These are phyloP conservation scores for Spatula versicolor DNA, from an alignment of 2,797 vertebrate genomes.

Conservation along the genomic window DNA sequence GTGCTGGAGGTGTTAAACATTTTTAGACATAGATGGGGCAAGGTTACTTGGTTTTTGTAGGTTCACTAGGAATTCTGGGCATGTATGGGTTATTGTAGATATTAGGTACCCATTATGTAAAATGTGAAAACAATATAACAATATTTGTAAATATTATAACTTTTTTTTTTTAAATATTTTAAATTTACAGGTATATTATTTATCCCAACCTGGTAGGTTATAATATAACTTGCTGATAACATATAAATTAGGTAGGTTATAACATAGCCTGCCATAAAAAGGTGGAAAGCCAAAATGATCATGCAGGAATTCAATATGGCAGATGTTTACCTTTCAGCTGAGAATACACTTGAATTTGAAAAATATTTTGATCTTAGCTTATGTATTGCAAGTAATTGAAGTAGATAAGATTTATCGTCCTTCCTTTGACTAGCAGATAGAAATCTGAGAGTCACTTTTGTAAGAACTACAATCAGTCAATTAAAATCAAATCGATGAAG, in stretches of 20 bases:
- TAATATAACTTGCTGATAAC: neutral
- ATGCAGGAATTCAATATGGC: neutral
- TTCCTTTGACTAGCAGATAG: neutral
- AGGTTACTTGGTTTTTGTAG: neutral
- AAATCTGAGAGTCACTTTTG: neutral
- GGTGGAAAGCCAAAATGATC: neutral
- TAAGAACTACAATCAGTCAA: neutral
- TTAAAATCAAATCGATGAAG: neutral
- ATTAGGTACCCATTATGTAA: neutral
- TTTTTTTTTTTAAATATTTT: neutral
- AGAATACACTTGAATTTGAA: neutral
- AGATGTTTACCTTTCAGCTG: constrained; percentile 23
- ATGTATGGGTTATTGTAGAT: neutral
- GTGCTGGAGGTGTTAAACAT: fast-evolving
- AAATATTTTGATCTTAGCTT: neutral
- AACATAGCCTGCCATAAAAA: neutral
- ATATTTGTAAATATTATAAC: neutral
- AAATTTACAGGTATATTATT: neutral
- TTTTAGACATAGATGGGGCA: neutral
- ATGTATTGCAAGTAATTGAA: neutral
- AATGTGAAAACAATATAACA: neutral
- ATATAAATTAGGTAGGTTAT: neutral
- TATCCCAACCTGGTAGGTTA: neutral
- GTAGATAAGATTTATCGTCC: neutral
- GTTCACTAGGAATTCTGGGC: neutral